A percentile compares a stretch with the other conserved stretches of the same genome.
Conservation (phyloP, 2,113 vertebrate genomes). For the Pao palembangensis region DNA sequence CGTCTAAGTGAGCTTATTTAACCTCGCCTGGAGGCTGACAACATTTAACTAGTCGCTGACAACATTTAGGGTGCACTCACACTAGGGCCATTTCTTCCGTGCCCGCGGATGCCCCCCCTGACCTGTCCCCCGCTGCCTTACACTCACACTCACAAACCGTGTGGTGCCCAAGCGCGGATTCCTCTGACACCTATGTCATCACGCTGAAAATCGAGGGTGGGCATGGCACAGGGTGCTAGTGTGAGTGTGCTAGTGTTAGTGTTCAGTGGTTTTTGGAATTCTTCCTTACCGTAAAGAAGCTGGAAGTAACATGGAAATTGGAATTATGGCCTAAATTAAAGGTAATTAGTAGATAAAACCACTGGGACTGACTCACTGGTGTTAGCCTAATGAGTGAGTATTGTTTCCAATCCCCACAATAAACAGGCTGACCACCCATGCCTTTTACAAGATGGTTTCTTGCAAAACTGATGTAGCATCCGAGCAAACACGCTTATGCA, state of each 20-base stretch:
- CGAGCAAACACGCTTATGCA: conserved; percentile 28
- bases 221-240: too few relatives aligned
- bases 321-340: conserved; percentile 39
- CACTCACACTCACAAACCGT: too few relatives aligned
- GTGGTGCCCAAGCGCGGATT: too few relatives aligned
- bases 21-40: too few relatives aligned
- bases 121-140: too few relatives aligned
- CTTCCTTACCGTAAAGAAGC: conserved; percentile 40
- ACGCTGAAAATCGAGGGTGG: too few relatives aligned
- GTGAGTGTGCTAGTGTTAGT: conserved; percentile 9
- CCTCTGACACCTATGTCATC: too few relatives aligned
- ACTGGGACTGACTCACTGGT: conserved; percentile 31
- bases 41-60: too few relatives aligned
- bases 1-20: too few relatives aligned
- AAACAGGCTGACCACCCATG: conserved; percentile 68
- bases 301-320: conserved; percentile 48
- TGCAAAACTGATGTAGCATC: conserved; percentile 26
- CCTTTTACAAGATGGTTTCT: conserved; percentile 52
- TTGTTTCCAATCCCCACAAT: conserved; percentile 50
- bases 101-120: too few relatives aligned
- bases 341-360: conserved; percentile 36
- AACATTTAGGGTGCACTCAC: too few relatives aligned
- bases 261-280: conserved; percentile 23
- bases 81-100: too few relatives aligned
- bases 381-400: conserved; percentile 29